phyloP scores from a whole-genome alignment of 2,888 invertebrate genomes.

The Ochropleura leucogaster region DNA sequence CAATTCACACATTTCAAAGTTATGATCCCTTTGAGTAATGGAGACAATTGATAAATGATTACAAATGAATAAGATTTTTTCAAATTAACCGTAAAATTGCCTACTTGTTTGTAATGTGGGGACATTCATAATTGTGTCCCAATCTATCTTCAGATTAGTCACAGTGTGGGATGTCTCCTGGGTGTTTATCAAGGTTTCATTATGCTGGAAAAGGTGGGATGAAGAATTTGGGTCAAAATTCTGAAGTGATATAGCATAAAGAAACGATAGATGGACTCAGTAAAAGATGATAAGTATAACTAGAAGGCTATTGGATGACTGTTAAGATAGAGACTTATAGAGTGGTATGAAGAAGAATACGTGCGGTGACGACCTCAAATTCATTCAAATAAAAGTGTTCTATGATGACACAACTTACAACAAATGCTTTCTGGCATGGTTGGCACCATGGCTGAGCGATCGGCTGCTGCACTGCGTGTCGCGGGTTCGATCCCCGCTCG shows the following conservation, averaged over 20 bases:
- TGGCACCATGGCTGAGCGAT: no score
- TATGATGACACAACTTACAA: neutral
- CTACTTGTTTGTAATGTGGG: constrained; percentile 20
- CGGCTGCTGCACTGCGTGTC: no score
- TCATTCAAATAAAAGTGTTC: neutral
- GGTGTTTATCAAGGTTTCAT: constrained; percentile 16
- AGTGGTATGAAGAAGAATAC: neutral
- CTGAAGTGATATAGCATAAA: neutral
- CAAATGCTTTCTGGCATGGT: neutral
- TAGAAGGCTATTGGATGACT: neutral
- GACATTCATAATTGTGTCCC: constrained; percentile 35
- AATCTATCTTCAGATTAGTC: constrained; percentile 39
- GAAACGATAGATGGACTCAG: neutral
- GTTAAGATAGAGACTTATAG: neutral
- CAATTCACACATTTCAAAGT: constrained; percentile 32
- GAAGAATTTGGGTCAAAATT: constrained; percentile 17
- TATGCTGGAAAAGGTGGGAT: constrained; percentile 1
- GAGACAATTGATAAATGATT: constrained; percentile 51
- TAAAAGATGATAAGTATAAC: neutral
- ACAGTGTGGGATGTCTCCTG: constrained; percentile 15
- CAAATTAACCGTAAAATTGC: constrained; percentile 50
- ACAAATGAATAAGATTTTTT: constrained; percentile 57
- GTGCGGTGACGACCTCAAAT: neutral
- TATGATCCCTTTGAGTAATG: constrained; percentile 44
- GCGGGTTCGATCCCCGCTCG: no score